Evolutionary conservation across 2,888 invertebrate species (phyloP).

Genomic region (Fragum fragum): DNA sequence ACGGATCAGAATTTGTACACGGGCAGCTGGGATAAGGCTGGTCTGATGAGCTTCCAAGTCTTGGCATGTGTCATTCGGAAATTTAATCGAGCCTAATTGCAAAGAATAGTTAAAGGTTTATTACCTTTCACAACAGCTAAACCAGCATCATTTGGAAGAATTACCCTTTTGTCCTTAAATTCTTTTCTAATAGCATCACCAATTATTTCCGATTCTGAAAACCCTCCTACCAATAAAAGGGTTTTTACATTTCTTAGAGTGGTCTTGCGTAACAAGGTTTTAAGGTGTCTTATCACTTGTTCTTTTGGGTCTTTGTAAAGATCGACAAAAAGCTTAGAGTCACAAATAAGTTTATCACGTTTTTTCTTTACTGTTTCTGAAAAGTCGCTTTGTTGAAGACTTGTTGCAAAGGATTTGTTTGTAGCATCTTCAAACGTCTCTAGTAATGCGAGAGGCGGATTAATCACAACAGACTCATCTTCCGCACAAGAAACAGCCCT

Average conservation of each 20-base stretch:
- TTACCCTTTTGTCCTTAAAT: slow-evolving; percentile 29
- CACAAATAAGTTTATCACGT: slow-evolving; percentile 45
- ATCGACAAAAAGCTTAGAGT: slow-evolving; percentile 7
- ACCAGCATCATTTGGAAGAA: slow-evolving; percentile 44
- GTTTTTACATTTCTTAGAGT: slow-evolving; percentile 33
- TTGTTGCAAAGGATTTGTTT: slow-evolving; percentile 9
- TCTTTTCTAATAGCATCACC: slow-evolving; percentile 37
- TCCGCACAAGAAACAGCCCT: neutral
- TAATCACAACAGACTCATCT: neutral
- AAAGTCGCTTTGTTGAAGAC: slow-evolving; percentile 24
- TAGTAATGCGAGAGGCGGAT: slow-evolving; percentile 6
- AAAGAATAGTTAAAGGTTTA: too few relatives aligned
- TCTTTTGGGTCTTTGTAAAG: slow-evolving; percentile 37
- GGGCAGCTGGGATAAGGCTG: too few relatives aligned
- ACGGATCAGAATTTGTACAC: too few relatives aligned
- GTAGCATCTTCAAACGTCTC: slow-evolving; percentile 13
- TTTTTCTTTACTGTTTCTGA: slow-evolving; percentile 29
- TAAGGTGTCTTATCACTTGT: slow-evolving; percentile 18
- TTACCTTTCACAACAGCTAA: slow-evolving; percentile 48
- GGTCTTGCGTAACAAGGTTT: slow-evolving; percentile 18
- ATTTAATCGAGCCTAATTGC: too few relatives aligned
- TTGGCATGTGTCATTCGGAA: too few relatives aligned
- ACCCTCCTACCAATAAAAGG: slow-evolving; percentile 65
- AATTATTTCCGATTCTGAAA: slow-evolving; percentile 58
- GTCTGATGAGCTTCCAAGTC: too few relatives aligned